A percentile compares a stretch with the other conserved stretches of the same genome.
Conservation (phyloP, 2,797 vertebrate genomes). For the Hypotaenidia philippensis region DNA sequence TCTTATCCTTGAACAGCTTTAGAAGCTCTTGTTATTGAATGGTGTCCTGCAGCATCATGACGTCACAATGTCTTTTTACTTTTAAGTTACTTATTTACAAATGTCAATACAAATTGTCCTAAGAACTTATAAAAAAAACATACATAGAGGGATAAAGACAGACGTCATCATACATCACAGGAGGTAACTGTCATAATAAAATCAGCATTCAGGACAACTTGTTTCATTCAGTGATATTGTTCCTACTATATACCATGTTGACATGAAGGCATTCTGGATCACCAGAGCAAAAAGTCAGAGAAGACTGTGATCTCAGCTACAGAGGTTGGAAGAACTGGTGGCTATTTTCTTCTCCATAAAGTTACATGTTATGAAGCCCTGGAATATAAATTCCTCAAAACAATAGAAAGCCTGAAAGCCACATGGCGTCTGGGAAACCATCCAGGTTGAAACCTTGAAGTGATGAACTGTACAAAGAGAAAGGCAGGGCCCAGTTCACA, state of each 20-base stretch:
- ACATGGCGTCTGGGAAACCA: slow-evolving; percentile 42
- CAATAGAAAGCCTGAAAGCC: slow-evolving; percentile 43
- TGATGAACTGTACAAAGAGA: slow-evolving; percentile 48
- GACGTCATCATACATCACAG: background rate
- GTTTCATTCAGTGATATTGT: background rate
- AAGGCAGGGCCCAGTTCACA: slow-evolving; percentile 21
- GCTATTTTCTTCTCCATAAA: background rate
- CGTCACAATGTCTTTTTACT: background rate
- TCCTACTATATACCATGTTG: background rate
- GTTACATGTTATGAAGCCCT: background rate
- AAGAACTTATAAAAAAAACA: background rate
- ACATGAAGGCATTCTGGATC: background rate
- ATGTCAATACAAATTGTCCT: background rate
- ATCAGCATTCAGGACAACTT: background rate
- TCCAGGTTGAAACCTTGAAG: slow-evolving; percentile 55
- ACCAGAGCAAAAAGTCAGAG: background rate
- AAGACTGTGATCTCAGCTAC: background rate
- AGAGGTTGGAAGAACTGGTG: background rate
- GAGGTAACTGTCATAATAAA: background rate
- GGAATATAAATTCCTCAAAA: slow-evolving; percentile 1
- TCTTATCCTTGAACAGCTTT: background rate
- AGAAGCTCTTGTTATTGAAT: background rate
- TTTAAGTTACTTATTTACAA: background rate
- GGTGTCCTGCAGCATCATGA: background rate
- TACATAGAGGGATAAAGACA: background rate